phyloP scores from a whole-genome alignment of 2,888 invertebrate species.

The Eurois occulta region DNA sequence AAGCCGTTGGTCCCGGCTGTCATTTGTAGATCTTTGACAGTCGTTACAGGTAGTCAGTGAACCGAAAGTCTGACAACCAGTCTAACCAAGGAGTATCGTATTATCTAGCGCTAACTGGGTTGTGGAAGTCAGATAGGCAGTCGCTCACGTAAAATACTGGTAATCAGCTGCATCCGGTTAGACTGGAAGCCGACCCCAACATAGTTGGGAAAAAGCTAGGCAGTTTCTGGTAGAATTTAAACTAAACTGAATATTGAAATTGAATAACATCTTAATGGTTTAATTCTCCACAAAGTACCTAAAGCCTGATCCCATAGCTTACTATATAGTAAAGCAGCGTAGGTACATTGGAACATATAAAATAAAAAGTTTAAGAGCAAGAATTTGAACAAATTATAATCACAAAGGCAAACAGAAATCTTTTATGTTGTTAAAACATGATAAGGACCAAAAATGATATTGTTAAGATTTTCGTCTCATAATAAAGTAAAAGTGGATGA shows the following conservation, averaged over 20 bases:
- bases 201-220: no score
- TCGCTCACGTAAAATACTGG: no score
- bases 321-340: not conserved
- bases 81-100: no score
- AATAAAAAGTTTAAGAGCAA: not conserved
- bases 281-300: not conserved
- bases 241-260: not conserved
- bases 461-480: slow-evolving; percentile 13
- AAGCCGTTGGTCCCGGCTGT: no score
- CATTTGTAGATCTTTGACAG: no score
- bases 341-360: not conserved
- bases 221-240: not conserved
- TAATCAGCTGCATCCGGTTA: no score
- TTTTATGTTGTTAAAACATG: slow-evolving; percentile 4
- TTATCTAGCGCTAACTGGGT: no score
- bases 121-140: no score
- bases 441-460: slow-evolving; percentile 15
- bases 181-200: no score
- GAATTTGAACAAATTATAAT: not conserved
- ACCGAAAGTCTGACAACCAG: no score
- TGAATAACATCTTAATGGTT: not conserved
- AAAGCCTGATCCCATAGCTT: not conserved
- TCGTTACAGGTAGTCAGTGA: no score
- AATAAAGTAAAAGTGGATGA: slow-evolving; percentile 31
- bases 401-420: not conserved